Percentiles rank a stretch among this genome's conserved stretches.
Evolutionary conservation across 2,797 vertebrate species (phyloP).

Genomic region (Gila robusta): DNA sequence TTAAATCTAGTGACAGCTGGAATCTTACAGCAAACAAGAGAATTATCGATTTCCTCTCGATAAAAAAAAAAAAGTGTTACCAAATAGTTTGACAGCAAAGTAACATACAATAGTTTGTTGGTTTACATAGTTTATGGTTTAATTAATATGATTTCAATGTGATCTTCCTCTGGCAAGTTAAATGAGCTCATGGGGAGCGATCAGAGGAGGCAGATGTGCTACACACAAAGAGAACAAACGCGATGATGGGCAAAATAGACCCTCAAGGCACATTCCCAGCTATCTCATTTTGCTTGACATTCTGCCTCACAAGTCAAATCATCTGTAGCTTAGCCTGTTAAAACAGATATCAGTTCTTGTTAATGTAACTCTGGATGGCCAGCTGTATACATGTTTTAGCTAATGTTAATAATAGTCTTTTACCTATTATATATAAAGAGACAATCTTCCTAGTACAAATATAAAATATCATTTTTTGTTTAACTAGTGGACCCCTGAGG

Average conservation of each 20-base stretch:
- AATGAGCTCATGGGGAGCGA: slow-evolving; percentile 54
- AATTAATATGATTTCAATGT: slow-evolving; percentile 80
- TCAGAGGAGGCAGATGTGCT: slow-evolving; percentile 65
- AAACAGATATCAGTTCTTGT: neutral
- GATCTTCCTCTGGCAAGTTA: slow-evolving; percentile 68
- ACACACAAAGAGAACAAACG: slow-evolving; percentile 56
- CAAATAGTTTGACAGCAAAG: slow-evolving; percentile 80
- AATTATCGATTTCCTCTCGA: slow-evolving; percentile 44
- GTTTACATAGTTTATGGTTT: slow-evolving; percentile 72
- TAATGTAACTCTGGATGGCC: slow-evolving; percentile 7
- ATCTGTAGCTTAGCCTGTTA: neutral
- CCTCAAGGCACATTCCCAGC: slow-evolving; percentile 46
- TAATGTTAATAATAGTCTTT: neutral
- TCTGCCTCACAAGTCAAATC: slow-evolving; percentile 53
- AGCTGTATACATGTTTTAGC: neutral
- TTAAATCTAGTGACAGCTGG: slow-evolving; percentile 82
- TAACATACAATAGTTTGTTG: slow-evolving; percentile 72
- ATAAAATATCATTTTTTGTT: too few species aligned
- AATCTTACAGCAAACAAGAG: slow-evolving; percentile 75
- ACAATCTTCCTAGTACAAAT: neutral
- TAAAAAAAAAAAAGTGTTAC: slow-evolving; percentile 69
- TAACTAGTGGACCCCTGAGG: too few species aligned
- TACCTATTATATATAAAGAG: neutral
- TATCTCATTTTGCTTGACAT: slow-evolving; percentile 48
- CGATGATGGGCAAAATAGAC: slow-evolving; percentile 42